Conservation (phyloP, 1,140 invertebrate species). For the Geopemphigus sp. region DNA sequence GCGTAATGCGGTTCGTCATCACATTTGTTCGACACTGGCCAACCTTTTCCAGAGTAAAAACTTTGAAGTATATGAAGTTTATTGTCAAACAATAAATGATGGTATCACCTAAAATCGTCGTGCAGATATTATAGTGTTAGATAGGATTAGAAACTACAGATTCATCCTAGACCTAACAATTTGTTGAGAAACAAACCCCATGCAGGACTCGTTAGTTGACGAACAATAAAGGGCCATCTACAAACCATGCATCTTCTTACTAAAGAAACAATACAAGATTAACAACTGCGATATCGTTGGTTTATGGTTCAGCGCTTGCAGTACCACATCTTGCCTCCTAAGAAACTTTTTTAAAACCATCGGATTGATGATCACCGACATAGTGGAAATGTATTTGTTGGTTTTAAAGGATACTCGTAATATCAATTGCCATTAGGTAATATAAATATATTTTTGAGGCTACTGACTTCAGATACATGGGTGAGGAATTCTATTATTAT, state of each 20-base stretch:
- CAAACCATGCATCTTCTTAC: not conserved
- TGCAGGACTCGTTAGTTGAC: not conserved
- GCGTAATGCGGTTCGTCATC: not conserved
- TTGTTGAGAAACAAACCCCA: not conserved
- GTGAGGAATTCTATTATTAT: no score
- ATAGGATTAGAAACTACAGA: not conserved
- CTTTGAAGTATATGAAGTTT: slow-evolving; percentile 14
- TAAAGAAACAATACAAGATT: not conserved
- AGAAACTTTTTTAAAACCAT: not conserved
- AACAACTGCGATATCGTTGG: not conserved
- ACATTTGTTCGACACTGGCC: no score
- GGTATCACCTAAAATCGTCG: slow-evolving; percentile 2
- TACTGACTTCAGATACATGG: no score
- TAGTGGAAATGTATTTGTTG: not conserved
- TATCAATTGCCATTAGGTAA: not conserved
- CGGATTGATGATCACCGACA: not conserved
- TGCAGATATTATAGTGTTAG: not conserved
- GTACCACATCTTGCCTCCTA: not conserved
- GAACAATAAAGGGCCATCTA: not conserved
- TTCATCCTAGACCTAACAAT: slow-evolving; percentile 12
- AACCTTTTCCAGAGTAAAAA: not conserved
- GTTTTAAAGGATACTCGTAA: not conserved
- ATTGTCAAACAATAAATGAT: not conserved
- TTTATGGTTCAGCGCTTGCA: not conserved
- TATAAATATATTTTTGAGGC: no score